These are phyloP conservation scores for Noctuana brunneofusca DNA, from an alignment of 2,888 invertebrate genomes.

Conservation along the genomic window DNA sequence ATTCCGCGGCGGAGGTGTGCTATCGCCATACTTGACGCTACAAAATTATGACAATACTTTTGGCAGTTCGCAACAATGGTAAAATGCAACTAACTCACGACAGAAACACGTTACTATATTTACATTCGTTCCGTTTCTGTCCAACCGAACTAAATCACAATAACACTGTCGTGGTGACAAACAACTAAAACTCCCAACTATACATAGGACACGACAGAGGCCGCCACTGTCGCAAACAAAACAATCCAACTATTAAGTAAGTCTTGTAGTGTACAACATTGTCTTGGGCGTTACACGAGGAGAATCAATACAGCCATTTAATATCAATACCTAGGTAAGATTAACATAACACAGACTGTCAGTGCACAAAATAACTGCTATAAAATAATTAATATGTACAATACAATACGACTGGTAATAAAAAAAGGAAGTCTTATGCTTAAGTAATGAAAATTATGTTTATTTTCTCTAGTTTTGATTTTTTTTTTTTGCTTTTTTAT, in stretches of 20 bases:
- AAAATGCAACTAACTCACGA: slow-evolving; percentile 77
- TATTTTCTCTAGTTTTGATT: slow-evolving; percentile 61
- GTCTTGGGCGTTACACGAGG: slow-evolving; percentile 58
- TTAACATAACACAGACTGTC: slow-evolving; percentile 74
- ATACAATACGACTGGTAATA: slow-evolving; percentile 64
- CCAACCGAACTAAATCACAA: slow-evolving; percentile 49
- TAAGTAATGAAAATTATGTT: slow-evolving; percentile 49
- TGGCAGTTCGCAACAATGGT: slow-evolving; percentile 81
- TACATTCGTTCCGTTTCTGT: slow-evolving; percentile 56
- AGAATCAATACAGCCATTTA: slow-evolving; percentile 70
- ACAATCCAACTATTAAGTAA: slow-evolving; percentile 53
- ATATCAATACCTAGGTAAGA: slow-evolving; percentile 61
- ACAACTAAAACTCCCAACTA: slow-evolving; percentile 57
- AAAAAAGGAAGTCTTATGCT: slow-evolving; percentile 44
- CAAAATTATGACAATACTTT: slow-evolving; percentile 77
- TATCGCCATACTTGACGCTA: slow-evolving; percentile 58
- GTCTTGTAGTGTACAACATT: slow-evolving; percentile 58
- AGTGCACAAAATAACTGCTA: slow-evolving; percentile 75
- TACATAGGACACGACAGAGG: slow-evolving; percentile 54
- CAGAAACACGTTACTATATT: slow-evolving; percentile 73
- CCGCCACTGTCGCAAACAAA: slow-evolving; percentile 51
- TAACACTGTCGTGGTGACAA: slow-evolving; percentile 46
- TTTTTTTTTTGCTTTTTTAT: slow-evolving; percentile 57
- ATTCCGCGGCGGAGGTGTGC: too few relatives aligned
- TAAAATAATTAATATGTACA: slow-evolving; percentile 75